Base-by-base conservation (phyloP, 1,140 invertebrate species). In the Megalopta genalis region DNA sequence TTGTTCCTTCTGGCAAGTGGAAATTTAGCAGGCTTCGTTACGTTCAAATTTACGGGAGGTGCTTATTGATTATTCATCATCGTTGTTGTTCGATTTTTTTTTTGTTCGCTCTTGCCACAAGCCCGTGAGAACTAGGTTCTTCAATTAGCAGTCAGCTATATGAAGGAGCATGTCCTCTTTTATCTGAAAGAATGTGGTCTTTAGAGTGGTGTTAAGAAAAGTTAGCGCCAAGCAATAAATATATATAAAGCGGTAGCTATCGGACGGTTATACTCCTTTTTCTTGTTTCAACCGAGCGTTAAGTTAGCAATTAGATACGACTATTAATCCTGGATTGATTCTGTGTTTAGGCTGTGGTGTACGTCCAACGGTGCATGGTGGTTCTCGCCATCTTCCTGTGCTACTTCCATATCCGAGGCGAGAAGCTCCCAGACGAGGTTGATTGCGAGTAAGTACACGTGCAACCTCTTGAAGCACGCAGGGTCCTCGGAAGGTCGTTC, bases 391-490 rank as follows among this genome's bases (percentile, higher is more conserved):
- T 90, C 67, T 68, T 90, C 23, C 78, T 86, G 10, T 89, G 87
- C 65, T 88, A 87, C 65, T 84, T 86, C 66, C 83, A 87, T 10
- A 81, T 76, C 39, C 65, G 63, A 52, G 79, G 82, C 12, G 42
- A 46, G 42, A 46, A 46, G 42, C 9, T 46, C 2, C 2, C 9
- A 46, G 42, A 46, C 42, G 42, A 54, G n/a, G 65, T 83, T 23
- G 69, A 90, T 46, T 90, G 90, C 88, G 88, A 89, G 90, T 90
- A 81, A 84, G 90, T 90, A 79, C n/a, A 39, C 16, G 16, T 63
- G 25, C 14, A 27, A 2, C 10, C 14, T 62, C 39, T n/a, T 46
- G 10, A 39, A n/a, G 10, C 42, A 12, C 10, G 42, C 10, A 46
- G 42, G 9, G 10, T 46, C 42, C 10, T 46, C 42, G 10, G 12